phyloP scores from a whole-genome alignment of 1,140 invertebrate species.

The Camponotus floridanus region DNA sequence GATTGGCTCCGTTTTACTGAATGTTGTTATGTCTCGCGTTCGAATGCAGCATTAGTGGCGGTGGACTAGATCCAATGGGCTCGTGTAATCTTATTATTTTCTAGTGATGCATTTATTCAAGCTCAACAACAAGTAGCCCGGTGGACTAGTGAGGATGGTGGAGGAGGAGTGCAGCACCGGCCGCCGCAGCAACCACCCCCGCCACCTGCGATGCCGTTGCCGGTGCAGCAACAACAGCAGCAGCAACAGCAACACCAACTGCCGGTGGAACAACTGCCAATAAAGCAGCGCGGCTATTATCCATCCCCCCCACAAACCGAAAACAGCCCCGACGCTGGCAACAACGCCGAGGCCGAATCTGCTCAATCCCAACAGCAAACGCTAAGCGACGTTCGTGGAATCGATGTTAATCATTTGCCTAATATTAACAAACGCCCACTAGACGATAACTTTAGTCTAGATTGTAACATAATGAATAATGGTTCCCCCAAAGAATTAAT shows the following conservation, averaged over 20 bases:
- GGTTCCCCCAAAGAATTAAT: conserved; percentile 82
- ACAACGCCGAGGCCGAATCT: conserved; percentile 79
- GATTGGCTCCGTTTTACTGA: conserved; percentile 41
- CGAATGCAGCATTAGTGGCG: conserved; percentile 79
- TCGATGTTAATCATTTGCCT: conserved; percentile 84
- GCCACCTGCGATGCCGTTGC: conserved; percentile 73
- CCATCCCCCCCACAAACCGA: conserved; percentile 80
- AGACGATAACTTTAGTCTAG: conserved; percentile 85
- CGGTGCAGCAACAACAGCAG: conserved; percentile 79
- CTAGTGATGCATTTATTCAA: conserved; percentile 97
- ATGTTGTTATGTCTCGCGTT: conserved; percentile 59
- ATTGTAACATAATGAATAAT: conserved; percentile 85
- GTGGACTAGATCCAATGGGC: conserved; percentile 83
- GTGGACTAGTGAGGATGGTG: conserved; percentile 94
- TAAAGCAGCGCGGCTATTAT: conserved; percentile 81
- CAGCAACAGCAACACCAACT: conserved; percentile 72
- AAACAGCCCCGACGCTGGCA: conserved; percentile 74
- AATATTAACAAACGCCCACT: conserved; percentile 84
- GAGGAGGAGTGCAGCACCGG: conserved; percentile 87
- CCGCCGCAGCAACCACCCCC: conserved; percentile 82
- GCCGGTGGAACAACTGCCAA: conserved; percentile 75
- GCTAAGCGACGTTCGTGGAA: conserved; percentile 80
- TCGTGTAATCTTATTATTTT: conserved; percentile 91
- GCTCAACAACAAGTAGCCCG: conserved; percentile 96
- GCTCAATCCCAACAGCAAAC: conserved; percentile 83